These are phyloP conservation scores for Craniophora ligustri DNA, from an alignment of 2,888 invertebrate species.

Conservation along the genomic window DNA sequence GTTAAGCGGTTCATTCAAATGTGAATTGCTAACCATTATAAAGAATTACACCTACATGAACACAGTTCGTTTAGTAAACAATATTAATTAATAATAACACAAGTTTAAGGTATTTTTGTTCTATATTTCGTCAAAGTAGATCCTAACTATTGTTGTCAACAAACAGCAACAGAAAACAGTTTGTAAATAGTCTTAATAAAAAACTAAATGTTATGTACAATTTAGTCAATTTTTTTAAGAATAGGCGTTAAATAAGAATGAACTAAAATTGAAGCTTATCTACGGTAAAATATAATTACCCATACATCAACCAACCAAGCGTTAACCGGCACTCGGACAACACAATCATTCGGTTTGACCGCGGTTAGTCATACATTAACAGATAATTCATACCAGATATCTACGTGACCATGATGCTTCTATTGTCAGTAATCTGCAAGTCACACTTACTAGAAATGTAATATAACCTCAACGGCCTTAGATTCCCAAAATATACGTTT, in stretches of 20 bases:
- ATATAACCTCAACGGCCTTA: slow-evolving; percentile 33
- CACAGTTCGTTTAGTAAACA: slow-evolving; percentile 5
- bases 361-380: slow-evolving; percentile 36
- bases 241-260: slow-evolving; percentile 32
- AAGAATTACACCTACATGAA: slow-evolving; percentile 4
- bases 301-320: slow-evolving; percentile 54
- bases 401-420: slow-evolving; percentile 35
- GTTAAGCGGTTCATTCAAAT: slow-evolving; percentile 26
- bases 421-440: slow-evolving; percentile 38
- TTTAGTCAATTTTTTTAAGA: no score
- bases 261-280: slow-evolving; percentile 46
- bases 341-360: slow-evolving; percentile 39
- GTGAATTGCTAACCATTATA: slow-evolving; percentile 24
- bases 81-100: slow-evolving; percentile 11
- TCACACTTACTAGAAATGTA: slow-evolving; percentile 44
- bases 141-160: background rate
- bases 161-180: background rate
- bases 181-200: no score
- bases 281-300: slow-evolving; percentile 53
- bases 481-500: slow-evolving; percentile 32
- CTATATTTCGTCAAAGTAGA: slow-evolving; percentile 2
- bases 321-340: slow-evolving; percentile 43
- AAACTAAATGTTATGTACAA: no score
- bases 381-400: slow-evolving; percentile 19
- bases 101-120: slow-evolving; percentile 10